phyloP scores from a whole-genome alignment of 2,113 vertebrate genomes.

The Hippocampus barbouri region DNA sequence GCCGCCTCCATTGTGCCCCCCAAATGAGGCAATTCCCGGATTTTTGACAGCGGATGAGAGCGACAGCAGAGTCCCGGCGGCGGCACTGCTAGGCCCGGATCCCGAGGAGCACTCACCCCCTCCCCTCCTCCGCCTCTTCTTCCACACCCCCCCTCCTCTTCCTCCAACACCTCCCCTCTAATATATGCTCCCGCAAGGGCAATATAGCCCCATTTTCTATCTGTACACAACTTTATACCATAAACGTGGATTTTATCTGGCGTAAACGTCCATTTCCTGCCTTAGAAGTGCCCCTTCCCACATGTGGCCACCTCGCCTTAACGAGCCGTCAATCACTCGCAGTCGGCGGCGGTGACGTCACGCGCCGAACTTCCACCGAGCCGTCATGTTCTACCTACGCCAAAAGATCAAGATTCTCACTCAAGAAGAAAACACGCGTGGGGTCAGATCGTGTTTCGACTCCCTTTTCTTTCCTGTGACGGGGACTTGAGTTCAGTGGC shows the following conservation, averaged over 20 bases:
- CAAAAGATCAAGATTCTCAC: background rate
- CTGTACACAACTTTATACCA: constrained; percentile 38
- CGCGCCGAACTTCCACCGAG: background rate
- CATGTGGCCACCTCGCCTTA: background rate
- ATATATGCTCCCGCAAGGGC: constrained; percentile 25
- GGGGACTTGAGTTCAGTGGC: constrained; percentile 40
- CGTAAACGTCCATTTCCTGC: constrained; percentile 56
- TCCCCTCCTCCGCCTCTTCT: constrained; percentile 22
- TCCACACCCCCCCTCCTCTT: constrained; percentile 55
- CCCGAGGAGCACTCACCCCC: constrained; percentile 49
- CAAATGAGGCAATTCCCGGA: constrained; percentile 63
- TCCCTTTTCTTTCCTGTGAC: constrained; percentile 49
- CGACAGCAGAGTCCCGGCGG: constrained; percentile 62
- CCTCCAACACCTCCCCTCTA: constrained; percentile 18
- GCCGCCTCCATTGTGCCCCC: constrained; percentile 41
- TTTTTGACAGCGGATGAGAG: constrained; percentile 73
- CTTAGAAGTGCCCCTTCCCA: background rate
- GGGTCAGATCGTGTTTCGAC: constrained; percentile 32
- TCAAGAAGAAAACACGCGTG: constrained; percentile 4
- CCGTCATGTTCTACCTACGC: background rate
- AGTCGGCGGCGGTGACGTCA: constrained; percentile 1
- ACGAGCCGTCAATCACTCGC: constrained; percentile 4
- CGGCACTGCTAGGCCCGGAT: constrained; percentile 77
- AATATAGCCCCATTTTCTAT: constrained; percentile 17
- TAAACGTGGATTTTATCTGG: constrained; percentile 25